Evolutionary conservation across 2,797 vertebrate species (phyloP).

Genomic region (Melanotaenia pygmaea): DNA sequence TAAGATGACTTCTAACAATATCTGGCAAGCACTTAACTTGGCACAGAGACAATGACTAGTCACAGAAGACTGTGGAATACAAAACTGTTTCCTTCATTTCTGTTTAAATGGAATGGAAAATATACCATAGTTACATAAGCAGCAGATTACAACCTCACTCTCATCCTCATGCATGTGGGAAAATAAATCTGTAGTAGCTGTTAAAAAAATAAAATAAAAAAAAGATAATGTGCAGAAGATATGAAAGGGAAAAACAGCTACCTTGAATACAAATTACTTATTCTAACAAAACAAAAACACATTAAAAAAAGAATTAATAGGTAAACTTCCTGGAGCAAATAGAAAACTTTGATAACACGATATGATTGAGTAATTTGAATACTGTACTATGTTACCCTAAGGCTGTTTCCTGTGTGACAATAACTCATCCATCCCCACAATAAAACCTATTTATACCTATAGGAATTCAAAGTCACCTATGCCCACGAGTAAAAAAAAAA

Average conservation of each 20-base stretch:
- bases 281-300: not conserved
- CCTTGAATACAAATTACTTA: not conserved
- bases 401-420: not conserved
- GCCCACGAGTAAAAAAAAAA: not conserved
- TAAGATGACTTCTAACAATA: conserved; percentile 36
- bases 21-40: conserved; percentile 40
- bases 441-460: not conserved
- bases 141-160: too few relatives aligned
- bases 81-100: conserved; percentile 9
- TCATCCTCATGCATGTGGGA: too few relatives aligned
- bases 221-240: not conserved
- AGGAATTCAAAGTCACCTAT: conserved; percentile 15
- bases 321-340: too few relatives aligned
- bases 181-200: not conserved
- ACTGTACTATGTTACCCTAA: too few relatives aligned
- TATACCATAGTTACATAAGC: not conserved
- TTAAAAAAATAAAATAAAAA: not conserved
- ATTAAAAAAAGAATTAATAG: too few relatives aligned
- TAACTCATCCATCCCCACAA: not conserved
- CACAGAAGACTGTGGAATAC: conserved; percentile 1
- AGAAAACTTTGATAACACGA: too few relatives aligned
- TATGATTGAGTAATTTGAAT: too few relatives aligned
- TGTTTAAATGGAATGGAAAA: conserved; percentile 3
- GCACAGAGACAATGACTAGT: conserved; percentile 17
- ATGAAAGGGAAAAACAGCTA: not conserved